These are phyloP conservation scores for Drosophila kepulauana DNA, from an alignment of 1,140 invertebrate genomes.

Conservation along the genomic window DNA sequence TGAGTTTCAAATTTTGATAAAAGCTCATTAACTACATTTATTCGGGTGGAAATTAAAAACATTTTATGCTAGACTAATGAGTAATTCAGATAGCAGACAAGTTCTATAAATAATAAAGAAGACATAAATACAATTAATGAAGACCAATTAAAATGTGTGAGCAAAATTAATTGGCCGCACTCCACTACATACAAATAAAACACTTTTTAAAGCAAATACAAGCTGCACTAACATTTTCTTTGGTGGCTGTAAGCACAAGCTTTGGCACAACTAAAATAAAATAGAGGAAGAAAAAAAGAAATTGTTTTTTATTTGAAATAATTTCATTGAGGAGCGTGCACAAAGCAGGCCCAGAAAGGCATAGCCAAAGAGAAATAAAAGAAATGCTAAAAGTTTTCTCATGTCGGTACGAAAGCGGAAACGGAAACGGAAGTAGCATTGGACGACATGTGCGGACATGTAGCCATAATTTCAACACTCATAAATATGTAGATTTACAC, in stretches of 20 bases:
- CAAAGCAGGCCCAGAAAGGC: conserved; percentile 16
- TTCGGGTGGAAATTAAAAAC: background rate
- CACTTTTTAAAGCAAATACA: background rate
- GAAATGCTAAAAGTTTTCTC: conserved; percentile 79
- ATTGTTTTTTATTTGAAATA: conserved; percentile 61
- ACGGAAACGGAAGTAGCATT: conserved; percentile 76
- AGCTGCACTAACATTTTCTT: conserved; percentile 28
- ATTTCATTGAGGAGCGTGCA: conserved; percentile 52
- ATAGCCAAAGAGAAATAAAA: conserved; percentile 38
- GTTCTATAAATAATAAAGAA: background rate
- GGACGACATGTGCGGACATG: conserved; percentile 69
- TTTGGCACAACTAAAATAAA: conserved; percentile 25
- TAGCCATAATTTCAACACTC: conserved; percentile 58
- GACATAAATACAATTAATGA: background rate
- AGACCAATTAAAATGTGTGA: too few relatives aligned
- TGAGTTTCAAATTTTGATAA: background rate
- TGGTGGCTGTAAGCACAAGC: background rate
- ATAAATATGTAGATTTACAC: conserved; percentile 69
- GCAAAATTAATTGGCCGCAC: too few relatives aligned
- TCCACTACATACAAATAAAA: too few relatives aligned
- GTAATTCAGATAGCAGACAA: background rate
- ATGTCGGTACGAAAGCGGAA: conserved; percentile 71
- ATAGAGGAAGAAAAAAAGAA: conserved; percentile 36
- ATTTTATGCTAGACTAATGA: background rate
- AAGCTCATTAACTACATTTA: background rate